Conservation (phyloP, 1,140 invertebrate genomes). For the Cylas formicarius region DNA sequence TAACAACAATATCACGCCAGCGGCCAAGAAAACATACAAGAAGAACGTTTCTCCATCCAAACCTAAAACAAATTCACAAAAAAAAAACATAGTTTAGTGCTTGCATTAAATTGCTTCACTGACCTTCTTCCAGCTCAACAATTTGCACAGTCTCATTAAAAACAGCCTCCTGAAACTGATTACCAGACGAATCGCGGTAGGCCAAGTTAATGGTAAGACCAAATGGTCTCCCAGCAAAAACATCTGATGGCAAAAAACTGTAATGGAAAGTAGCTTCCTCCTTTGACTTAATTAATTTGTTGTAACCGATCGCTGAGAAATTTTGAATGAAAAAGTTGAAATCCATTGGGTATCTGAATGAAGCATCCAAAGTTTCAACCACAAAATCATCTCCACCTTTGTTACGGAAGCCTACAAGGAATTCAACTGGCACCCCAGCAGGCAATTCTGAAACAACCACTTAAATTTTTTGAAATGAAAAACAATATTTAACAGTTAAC, state of each 20-base stretch:
- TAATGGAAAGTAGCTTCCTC: conserved; percentile 94
- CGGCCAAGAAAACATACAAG: conserved; percentile 89
- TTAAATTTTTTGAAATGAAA: conserved; percentile 13
- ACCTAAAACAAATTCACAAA: conserved; percentile 44
- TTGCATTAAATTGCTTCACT: too few species aligned
- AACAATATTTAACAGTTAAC: conserved; percentile 39
- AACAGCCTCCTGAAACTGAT: conserved; percentile 71
- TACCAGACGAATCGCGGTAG: conserved; percentile 75
- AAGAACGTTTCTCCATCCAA: conserved; percentile 98
- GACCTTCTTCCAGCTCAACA: conserved; percentile 91
- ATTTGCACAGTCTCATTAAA: conserved; percentile 99
- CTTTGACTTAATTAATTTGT: conserved; percentile 75
- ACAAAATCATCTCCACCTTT: conserved; percentile 86
- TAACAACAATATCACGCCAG: conserved; percentile 76
- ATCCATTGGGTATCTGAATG: conserved; percentile 97
- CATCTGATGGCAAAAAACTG: conserved; percentile 90
- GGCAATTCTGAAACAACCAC: conserved; percentile 68
- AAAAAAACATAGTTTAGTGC: too few species aligned
- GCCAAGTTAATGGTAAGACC: conserved; percentile 89
- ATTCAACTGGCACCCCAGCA: conserved; percentile 87
- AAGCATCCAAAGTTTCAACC: conserved; percentile 90
- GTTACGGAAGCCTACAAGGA: conserved; percentile 94
- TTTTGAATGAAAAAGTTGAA: conserved; percentile 96
- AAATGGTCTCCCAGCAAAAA: conserved; percentile 91
- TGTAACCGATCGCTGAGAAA: conserved; percentile 87